Percentiles rank a stretch among this genome's conserved stretches.
Evolutionary conservation across 2,888 invertebrate genomes (phyloP).

Genomic region (Girardia tigrina): DNA sequence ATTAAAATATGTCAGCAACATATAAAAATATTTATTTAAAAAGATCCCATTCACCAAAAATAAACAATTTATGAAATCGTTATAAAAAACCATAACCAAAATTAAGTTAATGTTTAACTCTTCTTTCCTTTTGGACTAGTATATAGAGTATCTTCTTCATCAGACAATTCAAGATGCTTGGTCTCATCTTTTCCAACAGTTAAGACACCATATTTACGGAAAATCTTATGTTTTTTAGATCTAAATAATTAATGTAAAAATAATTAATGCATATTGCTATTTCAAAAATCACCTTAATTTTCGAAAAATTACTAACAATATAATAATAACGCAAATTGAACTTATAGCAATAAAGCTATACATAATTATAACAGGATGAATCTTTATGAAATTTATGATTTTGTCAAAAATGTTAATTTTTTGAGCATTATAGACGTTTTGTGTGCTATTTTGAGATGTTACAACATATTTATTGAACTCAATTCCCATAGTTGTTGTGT

Average conservation of each 20-base stretch:
- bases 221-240: background rate
- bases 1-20: no score
- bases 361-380: background rate
- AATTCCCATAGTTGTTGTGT: no score
- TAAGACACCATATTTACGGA: background rate
- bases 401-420: background rate
- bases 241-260: background rate
- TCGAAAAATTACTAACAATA: background rate
- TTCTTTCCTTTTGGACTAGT: background rate
- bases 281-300: background rate
- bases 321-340: background rate
- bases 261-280: background rate
- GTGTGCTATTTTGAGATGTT: no score
- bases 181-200: slow-evolving; percentile 8
- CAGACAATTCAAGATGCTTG: background rate
- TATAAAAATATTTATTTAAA: no score
- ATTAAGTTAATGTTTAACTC: background rate
- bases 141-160: slow-evolving; percentile 4
- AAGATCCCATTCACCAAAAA: no score
- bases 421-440: background rate
- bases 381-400: background rate
- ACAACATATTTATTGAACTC: no score
- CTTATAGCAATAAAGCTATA: background rate
- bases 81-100: background rate
- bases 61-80: no score